Evolutionary conservation across 2,888 invertebrate species (phyloP).

Genomic region (Anthrax anthrax): DNA sequence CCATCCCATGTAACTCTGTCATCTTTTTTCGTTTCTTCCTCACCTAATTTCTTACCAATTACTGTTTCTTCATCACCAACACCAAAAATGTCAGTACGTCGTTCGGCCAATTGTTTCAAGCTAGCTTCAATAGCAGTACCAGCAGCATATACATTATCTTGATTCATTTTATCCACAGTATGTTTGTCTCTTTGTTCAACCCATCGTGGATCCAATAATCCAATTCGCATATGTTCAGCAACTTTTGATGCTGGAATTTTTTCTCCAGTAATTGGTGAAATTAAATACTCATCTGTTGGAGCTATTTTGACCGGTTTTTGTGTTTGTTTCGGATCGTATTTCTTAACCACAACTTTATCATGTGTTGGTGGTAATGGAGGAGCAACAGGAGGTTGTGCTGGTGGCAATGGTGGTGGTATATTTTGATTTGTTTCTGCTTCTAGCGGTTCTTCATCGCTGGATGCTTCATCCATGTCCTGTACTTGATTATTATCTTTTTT

Average conservation of each 20-base stretch:
- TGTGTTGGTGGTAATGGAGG: conserved; percentile 74
- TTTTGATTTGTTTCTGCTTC: conserved; percentile 30
- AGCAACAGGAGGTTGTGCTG: conserved; percentile 31
- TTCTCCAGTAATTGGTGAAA: conserved; percentile 97
- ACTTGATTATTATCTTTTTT: conserved; percentile 45
- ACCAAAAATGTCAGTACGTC: conserved; percentile 99
- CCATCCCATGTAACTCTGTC: conserved; percentile 97
- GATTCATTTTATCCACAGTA: conserved; percentile 82
- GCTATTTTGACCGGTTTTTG: conserved; percentile 46
- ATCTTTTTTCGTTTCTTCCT: conserved; percentile 70
- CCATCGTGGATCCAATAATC: conserved; percentile 92
- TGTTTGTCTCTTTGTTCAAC: conserved; percentile 92
- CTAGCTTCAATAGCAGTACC: conserved; percentile 90
- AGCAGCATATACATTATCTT: conserved; percentile 47
- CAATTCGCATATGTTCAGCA: conserved; percentile 96
- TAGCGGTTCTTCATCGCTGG: conserved; percentile 53
- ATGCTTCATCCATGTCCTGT: conserved; percentile 88
- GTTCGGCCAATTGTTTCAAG: conserved; percentile 88
- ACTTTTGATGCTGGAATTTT: conserved; percentile 94
- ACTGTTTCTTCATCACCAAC: conserved; percentile 97
- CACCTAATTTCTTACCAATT: conserved; percentile 96
- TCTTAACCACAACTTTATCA: conserved; percentile 89
- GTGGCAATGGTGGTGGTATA: too few relatives aligned
- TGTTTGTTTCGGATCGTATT: conserved; percentile 88
- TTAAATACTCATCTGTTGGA: conserved; percentile 75